phyloP scores from a whole-genome alignment of 2,797 vertebrate genomes.

The Lemur catta region DNA sequence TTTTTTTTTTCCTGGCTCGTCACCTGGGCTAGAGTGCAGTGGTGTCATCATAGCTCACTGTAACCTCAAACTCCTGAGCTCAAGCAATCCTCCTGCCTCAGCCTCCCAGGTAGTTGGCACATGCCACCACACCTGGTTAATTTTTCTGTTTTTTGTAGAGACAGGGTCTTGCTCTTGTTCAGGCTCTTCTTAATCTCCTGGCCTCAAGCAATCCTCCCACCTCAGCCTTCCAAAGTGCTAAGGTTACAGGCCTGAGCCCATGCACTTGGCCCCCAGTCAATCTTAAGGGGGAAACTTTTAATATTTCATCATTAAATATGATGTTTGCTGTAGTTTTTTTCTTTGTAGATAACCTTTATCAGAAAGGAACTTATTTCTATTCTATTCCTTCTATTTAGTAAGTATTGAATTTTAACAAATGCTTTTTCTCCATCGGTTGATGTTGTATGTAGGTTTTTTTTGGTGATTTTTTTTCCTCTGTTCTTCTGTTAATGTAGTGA shows the following conservation, averaged over 20 bases:
- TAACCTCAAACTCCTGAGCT: not conserved
- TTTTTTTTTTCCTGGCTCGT: not conserved
- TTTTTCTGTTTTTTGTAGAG: not conserved
- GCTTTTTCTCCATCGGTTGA: not conserved
- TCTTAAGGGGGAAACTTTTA: not conserved
- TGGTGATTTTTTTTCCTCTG: not conserved
- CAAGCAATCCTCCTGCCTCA: not conserved
- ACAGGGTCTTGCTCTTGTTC: not conserved
- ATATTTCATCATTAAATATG: not conserved
- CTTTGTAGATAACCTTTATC: not conserved
- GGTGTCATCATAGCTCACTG: not conserved
- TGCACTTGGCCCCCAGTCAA: not conserved
- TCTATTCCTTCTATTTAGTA: not conserved
- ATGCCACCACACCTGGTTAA: not conserved
- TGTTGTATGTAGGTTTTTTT: not conserved
- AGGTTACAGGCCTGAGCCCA: not conserved
- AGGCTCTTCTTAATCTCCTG: not conserved
- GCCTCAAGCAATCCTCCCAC: not conserved
- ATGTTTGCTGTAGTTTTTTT: not conserved
- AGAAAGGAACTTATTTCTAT: not conserved
- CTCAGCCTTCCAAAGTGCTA: not conserved
- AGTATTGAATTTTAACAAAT: not conserved
- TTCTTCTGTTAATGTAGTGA: not conserved
- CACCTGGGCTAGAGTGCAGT: not conserved
- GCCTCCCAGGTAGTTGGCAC: not conserved